These are phyloP conservation scores for Gymnogyps californianus DNA, from an alignment of 2,113 vertebrate genomes.

Conservation along the genomic window DNA sequence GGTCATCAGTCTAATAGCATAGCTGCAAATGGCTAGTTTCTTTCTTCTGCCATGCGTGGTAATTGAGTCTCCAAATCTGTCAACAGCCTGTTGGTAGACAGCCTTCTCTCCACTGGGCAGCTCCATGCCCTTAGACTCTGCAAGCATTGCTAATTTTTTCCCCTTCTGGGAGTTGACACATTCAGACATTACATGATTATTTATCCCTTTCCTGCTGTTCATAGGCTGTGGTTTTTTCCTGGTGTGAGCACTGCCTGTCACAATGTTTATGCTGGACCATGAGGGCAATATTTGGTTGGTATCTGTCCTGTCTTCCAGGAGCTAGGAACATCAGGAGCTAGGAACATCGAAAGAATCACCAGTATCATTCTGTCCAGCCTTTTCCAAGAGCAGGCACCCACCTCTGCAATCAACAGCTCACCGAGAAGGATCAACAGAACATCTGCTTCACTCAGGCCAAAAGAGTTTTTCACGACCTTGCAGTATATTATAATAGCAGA, in stretches of 20 bases:
- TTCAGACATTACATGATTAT: background rate
- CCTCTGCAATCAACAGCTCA: background rate
- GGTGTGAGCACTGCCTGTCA: background rate
- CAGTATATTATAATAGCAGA: background rate
- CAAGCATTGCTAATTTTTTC: background rate
- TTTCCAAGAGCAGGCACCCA: background rate
- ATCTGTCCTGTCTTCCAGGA: background rate
- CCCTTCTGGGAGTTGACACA: background rate
- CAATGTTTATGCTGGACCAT: background rate
- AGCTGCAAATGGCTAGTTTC: background rate
- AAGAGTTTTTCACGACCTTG: background rate
- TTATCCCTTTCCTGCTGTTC: background rate
- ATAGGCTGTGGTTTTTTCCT: background rate
- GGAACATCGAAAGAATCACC: background rate
- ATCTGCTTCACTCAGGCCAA: background rate
- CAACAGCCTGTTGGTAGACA: background rate
- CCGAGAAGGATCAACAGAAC: background rate
- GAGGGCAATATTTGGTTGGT: background rate
- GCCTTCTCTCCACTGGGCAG: background rate
- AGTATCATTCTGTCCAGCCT: background rate
- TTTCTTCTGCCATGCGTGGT: background rate
- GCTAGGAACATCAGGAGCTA: background rate
- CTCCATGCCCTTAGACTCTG: background rate
- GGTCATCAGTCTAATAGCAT: background rate
- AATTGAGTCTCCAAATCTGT: constrained; percentile 5